Evolutionary conservation across 2,888 invertebrate species (phyloP), one percentile per base, ranked within the genome.

Genomic region (Branchellion lobata): DNA sequence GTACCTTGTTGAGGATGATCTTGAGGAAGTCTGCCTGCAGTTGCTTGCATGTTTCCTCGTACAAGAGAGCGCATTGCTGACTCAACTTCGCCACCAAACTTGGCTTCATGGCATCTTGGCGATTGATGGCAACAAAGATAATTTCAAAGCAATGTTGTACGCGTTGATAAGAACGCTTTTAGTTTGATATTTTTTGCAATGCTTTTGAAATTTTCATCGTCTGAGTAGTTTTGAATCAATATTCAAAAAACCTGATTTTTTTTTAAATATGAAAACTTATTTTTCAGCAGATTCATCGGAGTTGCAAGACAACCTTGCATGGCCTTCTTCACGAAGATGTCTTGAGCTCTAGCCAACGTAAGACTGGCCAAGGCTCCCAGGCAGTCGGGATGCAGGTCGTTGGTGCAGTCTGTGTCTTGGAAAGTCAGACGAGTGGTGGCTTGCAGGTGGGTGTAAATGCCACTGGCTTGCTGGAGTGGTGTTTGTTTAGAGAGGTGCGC

Each of bases 301-400:
- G n/a, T n/a, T n/a, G n/a, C n/a, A n/a, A n/a, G n/a, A n/a, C 51
- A 82, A 89, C 89, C 89, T 83, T 86, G 86, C n/a, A 87, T 86
- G 65, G 97, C 96, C 89, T 99, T 99, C 86, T 93, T 91, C 72
- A 95, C 94, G 87, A 98, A 94, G 83, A 95, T 93, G 89, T 99
- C 99, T 89, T 99, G 99, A 11, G 96, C 98, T 89, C 99, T 98
- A 27, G 99, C 97, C 72, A 98, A 89, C 96, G 97, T 96, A 71
- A 99, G 84, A 73, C 92, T 90, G 77, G 93, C 90, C 31, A 99
- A 90, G 57, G 95, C 94, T 80, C 91, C 91, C 79, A 99, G 90
- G 31, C 95, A 93, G 85, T 99, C 98, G 2, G 96, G 94, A 87
- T 92, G 92, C 84, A 99, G 90, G 90, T 99, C 99, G 5, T 95